These are phyloP conservation scores for Philopedon plagiatum DNA, from an alignment of 2,888 invertebrate genomes.

Conservation along the genomic window DNA sequence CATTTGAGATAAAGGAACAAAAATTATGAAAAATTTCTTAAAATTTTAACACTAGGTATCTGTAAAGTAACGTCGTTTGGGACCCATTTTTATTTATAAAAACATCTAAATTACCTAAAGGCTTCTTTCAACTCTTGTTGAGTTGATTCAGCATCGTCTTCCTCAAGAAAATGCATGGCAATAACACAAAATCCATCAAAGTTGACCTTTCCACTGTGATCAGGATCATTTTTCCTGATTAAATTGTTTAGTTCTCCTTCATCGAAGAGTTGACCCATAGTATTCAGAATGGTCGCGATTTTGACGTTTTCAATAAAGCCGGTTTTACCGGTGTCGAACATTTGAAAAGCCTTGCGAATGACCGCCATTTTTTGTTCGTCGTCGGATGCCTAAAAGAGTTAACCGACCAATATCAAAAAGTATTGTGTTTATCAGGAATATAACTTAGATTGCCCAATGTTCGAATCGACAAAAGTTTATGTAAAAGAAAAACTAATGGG, in stretches of 20 bases:
- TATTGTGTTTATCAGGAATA: no score
- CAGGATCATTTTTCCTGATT: slow-evolving; percentile 88
- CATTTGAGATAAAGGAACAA: no score
- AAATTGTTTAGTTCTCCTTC: slow-evolving; percentile 76
- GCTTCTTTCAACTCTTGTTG: slow-evolving; percentile 98
- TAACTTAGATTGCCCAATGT: no score
- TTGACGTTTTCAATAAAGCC: slow-evolving; percentile 93
- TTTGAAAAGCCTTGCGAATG: slow-evolving; percentile 95
- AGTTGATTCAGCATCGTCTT: slow-evolving; percentile 88
- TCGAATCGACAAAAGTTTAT: no score
- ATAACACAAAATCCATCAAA: slow-evolving; percentile 95
- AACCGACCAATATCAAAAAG: no score
- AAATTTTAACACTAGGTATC: no score
- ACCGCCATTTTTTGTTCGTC: slow-evolving; percentile 89
- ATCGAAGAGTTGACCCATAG: slow-evolving; percentile 95
- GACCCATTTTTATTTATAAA: no score
- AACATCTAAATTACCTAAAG: no score
- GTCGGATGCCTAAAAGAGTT: slow-evolving; percentile 52
- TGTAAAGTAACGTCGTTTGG: no score
- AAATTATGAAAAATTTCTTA: no score
- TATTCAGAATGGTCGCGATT: slow-evolving; percentile 92
- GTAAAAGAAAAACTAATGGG: no score
- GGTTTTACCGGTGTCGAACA: slow-evolving; percentile 94
- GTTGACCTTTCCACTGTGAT: slow-evolving; percentile 90
- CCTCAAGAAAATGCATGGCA: slow-evolving; percentile 94